These are phyloP conservation scores for Trimorus sp. DNA, from an alignment of 2,888 invertebrate genomes.

Conservation along the genomic window DNA sequence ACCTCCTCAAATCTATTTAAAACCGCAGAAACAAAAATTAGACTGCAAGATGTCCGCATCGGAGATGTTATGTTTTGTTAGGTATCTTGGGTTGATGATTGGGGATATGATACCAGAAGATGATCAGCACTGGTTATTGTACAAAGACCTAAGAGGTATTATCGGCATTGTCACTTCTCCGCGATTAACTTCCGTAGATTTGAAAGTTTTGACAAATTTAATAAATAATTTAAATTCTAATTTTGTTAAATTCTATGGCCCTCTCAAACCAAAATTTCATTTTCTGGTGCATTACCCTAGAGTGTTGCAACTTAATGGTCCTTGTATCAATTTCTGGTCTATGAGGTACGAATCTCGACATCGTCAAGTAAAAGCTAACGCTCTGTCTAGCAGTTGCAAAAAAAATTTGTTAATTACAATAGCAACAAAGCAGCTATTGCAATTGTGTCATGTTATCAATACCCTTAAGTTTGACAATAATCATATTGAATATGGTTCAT, in stretches of 20 bases:
- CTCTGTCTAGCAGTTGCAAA: background rate
- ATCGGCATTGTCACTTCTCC: conserved; percentile 7
- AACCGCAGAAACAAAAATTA: conserved; percentile 1
- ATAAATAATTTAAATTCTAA: background rate
- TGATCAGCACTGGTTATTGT: background rate
- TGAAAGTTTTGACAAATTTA: background rate
- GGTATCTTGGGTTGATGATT: conserved; percentile 9
- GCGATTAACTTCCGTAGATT: background rate
- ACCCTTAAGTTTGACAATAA: background rate
- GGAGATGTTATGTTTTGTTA: conserved; percentile 4
- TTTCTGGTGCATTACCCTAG: conserved; percentile 2
- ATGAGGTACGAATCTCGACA: conserved; percentile 14
- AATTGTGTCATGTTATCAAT: background rate
- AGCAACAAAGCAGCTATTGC: background rate
- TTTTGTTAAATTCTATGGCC: background rate
- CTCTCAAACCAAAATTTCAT: conserved; percentile 12
- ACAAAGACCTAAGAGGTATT: background rate
- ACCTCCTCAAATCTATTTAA: background rate
- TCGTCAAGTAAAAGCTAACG: conserved; percentile 1
- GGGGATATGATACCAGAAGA: conserved; percentile 22
- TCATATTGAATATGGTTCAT: too few relatives aligned
- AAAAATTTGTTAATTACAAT: conserved; percentile 7
- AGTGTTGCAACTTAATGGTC: background rate
- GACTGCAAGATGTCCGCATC: background rate
- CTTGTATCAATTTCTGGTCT: conserved; percentile 4